A percentile compares a stretch with the other conserved stretches of the same genome.
Conservation (phyloP, 2,888 invertebrate species). For the Phasia obesa region DNA sequence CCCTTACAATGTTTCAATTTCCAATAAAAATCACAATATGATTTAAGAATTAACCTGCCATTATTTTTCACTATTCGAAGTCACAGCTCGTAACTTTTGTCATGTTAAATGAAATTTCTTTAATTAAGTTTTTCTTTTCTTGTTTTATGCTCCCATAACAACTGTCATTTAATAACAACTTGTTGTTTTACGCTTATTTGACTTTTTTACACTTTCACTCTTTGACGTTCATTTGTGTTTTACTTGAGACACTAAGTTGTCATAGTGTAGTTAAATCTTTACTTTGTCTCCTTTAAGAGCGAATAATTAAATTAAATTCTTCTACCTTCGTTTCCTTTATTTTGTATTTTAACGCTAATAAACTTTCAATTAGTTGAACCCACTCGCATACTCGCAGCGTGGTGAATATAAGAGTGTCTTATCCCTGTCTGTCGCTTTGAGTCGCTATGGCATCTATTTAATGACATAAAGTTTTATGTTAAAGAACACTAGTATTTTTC, state of each 20-base stretch:
- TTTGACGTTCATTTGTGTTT: neutral
- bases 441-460: no score
- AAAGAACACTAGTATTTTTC: no score
- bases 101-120: neutral
- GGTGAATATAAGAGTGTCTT: neutral
- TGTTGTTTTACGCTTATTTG: slow-evolving; percentile 36
- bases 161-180: slow-evolving; percentile 33
- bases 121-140: slow-evolving; percentile 18
- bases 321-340: neutral
- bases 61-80: neutral
- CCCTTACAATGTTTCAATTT: no score
- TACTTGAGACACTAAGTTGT: neutral
- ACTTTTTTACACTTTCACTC: neutral
- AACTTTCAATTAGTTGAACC: slow-evolving; percentile 38
- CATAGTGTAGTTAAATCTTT: slow-evolving; percentile 1
- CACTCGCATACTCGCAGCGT: neutral
- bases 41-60: neutral
- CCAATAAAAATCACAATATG: neutral
- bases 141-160: neutral
- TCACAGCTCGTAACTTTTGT: neutral
- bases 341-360: slow-evolving; percentile 14
- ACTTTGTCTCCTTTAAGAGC: neutral
- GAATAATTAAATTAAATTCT: slow-evolving; percentile 1
- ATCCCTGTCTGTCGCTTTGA: neutral
- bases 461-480: no score